Evolutionary conservation across 1,140 invertebrate species (phyloP), one percentile per base, ranked within the genome.

Genomic region (Drosophila quadrilineata): DNA sequence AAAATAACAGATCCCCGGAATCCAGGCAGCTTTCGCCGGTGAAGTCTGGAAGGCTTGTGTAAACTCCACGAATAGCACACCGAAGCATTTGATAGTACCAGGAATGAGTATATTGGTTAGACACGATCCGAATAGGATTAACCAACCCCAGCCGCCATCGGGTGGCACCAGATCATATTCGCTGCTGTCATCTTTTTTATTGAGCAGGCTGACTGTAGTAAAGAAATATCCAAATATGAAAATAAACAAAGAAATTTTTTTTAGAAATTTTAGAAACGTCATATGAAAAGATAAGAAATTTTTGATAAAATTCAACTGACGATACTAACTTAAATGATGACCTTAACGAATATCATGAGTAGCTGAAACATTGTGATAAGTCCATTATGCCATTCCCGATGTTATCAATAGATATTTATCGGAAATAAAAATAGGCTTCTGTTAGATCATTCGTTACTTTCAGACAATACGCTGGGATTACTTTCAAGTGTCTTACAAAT

Each of bases 11-110:
- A 96, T 85, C 0, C 95, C 95, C 1, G 95, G 95, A 75, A 97
- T 95, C 92, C 95, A 96, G 0, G 94, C 92, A n/a, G 94, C 94
- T n/a, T 93, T 91, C 0, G 94, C 91, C 1, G 93, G 91, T 6
- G 93, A 92, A 0, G 94, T 92, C 6, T 95, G 74, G 70, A 96
- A 96, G 1, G 94, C 93, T 69, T 94, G 93, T 33, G 95, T 90
- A 85, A 96, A 95, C 76, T 96, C 95, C 19, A 95, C 92, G 72
- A 96, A 94, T 0, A 96, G 90, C 0, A 97, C 95, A 16, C 96
- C 95, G 82, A 96, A 97, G 12, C 95, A 96, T 86, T 97, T 96
- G n/a, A 96, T 93, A 1, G 94, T 95, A 16, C 96, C 89, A 4
- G 95, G 95, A 31, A 96, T 95, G 5, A 96, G 91, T 46, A 96